Evolutionary conservation across 2,113 vertebrate genomes (phyloP), one percentile per base, ranked within the genome.

Genomic region (Excalfactoria chinensis): DNA sequence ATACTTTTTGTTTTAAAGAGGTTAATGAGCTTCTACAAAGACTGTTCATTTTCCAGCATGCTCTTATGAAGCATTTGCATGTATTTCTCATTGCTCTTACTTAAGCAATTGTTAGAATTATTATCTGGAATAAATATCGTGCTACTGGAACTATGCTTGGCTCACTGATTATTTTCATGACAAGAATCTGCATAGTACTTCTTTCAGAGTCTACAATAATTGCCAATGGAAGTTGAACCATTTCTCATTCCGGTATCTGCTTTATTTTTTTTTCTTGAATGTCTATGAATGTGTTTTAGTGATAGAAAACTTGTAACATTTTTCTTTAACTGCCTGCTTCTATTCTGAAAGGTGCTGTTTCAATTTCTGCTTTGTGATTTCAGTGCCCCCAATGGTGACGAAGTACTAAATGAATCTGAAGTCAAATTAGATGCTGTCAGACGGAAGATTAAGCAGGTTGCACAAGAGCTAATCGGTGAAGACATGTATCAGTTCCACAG

Each of bases 401-500:
- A 98, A 37, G 93, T 99, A 95, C 44, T 99, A 37, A 97, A 85
- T 35, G 99, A 99, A 86, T 98, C 99, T n/a, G 99, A 99, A 23
- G 63, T 89, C 28, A 99, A 99, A 73, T 97, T 99, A 95, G 98
- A 98, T 70, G 97, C 84, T 48, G 98, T 99, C 89, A 98, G 98
- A 84, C 98, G 98, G 94, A 99, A 99, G 95, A 99, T 99, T 60
- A 96, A 98, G 43, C 98, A 98, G 76, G 98, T 99, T 77, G 99
- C 99, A 3, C 98, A 99, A 55, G 99, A 99, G 89, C 97, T 99
- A 35, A 96, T 97, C 89, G 99, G 98, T 95, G 99, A 99, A 86
- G 99, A 99, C 87, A 97, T 99, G 95, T 97, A 98, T 95, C 99
- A 99, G 71, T 99, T 99, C 88, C 99, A 99, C 90, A 98, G 98